These are phyloP conservation scores for Campoletis sonorensis DNA, from an alignment of 1,140 invertebrate genomes.

Conservation along the genomic window DNA sequence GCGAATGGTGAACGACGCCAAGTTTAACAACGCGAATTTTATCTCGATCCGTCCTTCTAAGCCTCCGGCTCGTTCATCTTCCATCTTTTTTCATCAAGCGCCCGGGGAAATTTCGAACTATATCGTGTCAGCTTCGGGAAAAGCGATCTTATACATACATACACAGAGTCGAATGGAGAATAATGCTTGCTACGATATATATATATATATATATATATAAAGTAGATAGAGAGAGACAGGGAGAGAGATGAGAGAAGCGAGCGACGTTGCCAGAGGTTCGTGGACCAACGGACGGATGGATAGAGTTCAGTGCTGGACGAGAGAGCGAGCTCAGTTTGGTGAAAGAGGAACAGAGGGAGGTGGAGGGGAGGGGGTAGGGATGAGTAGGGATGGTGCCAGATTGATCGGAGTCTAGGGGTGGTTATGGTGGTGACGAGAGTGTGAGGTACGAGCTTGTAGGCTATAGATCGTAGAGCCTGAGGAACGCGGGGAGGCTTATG, in stretches of 20 bases:
- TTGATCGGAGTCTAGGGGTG: slow-evolving; percentile 63
- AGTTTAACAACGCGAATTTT: slow-evolving; percentile 44
- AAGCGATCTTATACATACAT: slow-evolving; percentile 44
- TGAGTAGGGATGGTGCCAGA: slow-evolving; percentile 58
- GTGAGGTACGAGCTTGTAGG: slow-evolving; percentile 45
- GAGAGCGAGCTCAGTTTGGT: slow-evolving; percentile 31
- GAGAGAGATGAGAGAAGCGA: slow-evolving; percentile 30
- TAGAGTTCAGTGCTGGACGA: slow-evolving; percentile 40
- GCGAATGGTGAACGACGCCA: slow-evolving; percentile 24
- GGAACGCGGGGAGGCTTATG: slow-evolving; percentile 52
- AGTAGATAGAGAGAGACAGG: neutral
- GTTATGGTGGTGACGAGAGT: slow-evolving; percentile 62
- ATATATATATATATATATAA: neutral
- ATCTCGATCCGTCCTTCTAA: slow-evolving; percentile 39
- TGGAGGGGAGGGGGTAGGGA: neutral
- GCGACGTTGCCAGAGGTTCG: slow-evolving; percentile 40
- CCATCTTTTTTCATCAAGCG: slow-evolving; percentile 49
- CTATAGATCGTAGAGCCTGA: slow-evolving; percentile 29
- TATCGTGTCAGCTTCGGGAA: slow-evolving; percentile 21
- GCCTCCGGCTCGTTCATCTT: slow-evolving; percentile 47
- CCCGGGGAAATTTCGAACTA: slow-evolving; percentile 36
- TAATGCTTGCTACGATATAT: slow-evolving; percentile 46
- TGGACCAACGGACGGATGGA: slow-evolving; percentile 33
- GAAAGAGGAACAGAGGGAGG: neutral
- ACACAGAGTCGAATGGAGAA: slow-evolving; percentile 44